Evolutionary conservation across 2,113 vertebrate genomes (phyloP).

Genomic region (Campylomormyrus tamandua): DNA sequence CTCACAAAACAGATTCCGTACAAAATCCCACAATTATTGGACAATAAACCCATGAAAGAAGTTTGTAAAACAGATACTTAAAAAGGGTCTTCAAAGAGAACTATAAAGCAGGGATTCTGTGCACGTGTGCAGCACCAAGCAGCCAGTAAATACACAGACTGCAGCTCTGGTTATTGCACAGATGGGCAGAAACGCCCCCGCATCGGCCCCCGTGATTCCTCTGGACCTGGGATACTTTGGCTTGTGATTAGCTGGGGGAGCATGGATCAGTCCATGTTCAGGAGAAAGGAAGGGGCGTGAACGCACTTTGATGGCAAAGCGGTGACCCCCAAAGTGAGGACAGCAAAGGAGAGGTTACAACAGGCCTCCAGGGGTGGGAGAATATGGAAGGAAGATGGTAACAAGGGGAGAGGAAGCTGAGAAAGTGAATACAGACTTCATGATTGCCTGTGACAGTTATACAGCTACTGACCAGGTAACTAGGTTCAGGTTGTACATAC

Average conservation of each 20-base stretch:
- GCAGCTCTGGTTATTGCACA: slow-evolving; percentile 16
- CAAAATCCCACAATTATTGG: neutral
- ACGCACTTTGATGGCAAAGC: neutral
- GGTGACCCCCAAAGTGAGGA: neutral
- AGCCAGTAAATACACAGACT: slow-evolving; percentile 48
- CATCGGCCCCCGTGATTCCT: slow-evolving; percentile 35
- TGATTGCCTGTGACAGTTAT: neutral
- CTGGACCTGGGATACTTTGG: neutral
- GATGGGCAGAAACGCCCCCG: slow-evolving; percentile 11
- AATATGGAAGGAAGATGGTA: neutral
- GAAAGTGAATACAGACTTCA: neutral
- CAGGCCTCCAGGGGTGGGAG: neutral
- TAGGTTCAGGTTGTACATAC: neutral
- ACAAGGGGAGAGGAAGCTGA: neutral
- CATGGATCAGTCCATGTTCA: neutral
- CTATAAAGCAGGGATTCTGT: slow-evolving; percentile 29
- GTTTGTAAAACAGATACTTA: neutral
- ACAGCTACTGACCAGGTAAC: neutral
- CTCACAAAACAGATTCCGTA: neutral
- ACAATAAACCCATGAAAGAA: neutral
- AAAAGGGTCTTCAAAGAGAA: neutral
- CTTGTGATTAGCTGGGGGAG: neutral
- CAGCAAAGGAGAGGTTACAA: neutral
- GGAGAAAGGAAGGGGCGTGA: neutral
- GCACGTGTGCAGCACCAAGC: slow-evolving; percentile 36